Evolutionary conservation across 2,113 vertebrate genomes (phyloP).

Genomic region (Oryzias curvinotus): DNA sequence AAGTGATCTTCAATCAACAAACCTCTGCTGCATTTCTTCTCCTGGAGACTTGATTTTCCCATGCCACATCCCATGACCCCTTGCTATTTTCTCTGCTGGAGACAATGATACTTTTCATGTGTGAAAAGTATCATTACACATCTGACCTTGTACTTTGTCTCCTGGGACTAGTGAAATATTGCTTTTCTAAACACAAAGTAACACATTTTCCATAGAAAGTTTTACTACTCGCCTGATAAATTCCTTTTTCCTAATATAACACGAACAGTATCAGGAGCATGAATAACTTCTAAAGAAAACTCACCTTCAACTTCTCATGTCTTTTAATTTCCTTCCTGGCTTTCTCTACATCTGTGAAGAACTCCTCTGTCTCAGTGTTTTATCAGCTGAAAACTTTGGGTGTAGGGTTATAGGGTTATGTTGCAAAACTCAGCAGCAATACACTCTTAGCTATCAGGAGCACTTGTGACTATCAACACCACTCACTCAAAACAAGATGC

Average conservation of each 20-base stretch:
- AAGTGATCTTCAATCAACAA: background rate
- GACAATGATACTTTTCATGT: constrained; percentile 18
- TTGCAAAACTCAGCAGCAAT: constrained; percentile 1
- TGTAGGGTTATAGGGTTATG: too few species aligned
- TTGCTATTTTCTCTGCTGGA: constrained; percentile 37
- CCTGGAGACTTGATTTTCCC: constrained; percentile 58
- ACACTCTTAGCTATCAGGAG: constrained; percentile 7
- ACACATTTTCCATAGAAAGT: background rate
- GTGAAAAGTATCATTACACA: background rate
- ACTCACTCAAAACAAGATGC: constrained; percentile 65
- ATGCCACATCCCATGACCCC: constrained; percentile 76
- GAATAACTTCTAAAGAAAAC: background rate
- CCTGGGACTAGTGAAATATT: background rate
- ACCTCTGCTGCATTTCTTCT: constrained; percentile 69
- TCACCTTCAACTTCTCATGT: constrained; percentile 51
- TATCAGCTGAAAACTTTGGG: background rate
- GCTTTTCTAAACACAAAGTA: background rate
- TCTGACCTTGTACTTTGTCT: constrained; percentile 28
- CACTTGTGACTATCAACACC: constrained; percentile 1
- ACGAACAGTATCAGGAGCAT: background rate
- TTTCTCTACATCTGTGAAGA: constrained; percentile 2
- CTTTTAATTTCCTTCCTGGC: constrained; percentile 23
- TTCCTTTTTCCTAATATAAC: background rate
- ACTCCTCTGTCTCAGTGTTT: background rate
- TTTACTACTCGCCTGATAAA: background rate